Evolutionary conservation across 2,113 vertebrate genomes (phyloP), one percentile per base, ranked within the genome.

Genomic region (Scophthalmus maximus): DNA sequence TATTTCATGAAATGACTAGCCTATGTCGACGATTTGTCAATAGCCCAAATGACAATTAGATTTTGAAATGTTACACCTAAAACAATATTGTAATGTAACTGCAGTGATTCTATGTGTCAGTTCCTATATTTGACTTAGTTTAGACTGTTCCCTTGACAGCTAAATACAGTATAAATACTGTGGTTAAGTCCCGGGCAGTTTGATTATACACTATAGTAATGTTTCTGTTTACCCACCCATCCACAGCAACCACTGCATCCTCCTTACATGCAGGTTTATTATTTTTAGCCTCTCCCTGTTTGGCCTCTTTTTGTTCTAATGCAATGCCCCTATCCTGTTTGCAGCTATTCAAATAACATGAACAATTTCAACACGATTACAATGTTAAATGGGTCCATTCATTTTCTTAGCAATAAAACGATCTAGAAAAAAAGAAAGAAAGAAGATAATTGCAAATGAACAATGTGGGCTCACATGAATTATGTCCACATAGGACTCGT

Each of bases 241-340:
- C 40, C 20, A 49, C 46, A 22, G 20, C 3, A 22, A 7, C 46
- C 9, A 11, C 42, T 18, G 17, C 7, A 6, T 44, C 44, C 44
- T 79, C 53, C 60, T 81, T 25, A 27, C 76, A 69, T 69, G 27
- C 66, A n/a, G 29, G 53, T 36, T 57, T 38, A 38, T 58, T 61
- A 61, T 61, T 44, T 27, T 44, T n/a, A 29, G 59, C 38, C 38
- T 1, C 23, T 44, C 5, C 32, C 20, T 6, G 27, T 40, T 58
- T 11, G 12, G 3, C 32, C 5, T 23, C 5, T 57, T 58, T 36
- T 58, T 58, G 6, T 20, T 34, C 9, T 9, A n/a, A n/a, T 55
- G 17, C 18, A 12, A 7, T 40, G 3, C 15, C 8, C 8, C 36
- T 1, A 23, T 26, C 40, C 14, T 82, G 40, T 77, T 71, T 71